Evolutionary conservation across 2,113 vertebrate genomes (phyloP).

Genomic region (Tupaia chinensis): DNA sequence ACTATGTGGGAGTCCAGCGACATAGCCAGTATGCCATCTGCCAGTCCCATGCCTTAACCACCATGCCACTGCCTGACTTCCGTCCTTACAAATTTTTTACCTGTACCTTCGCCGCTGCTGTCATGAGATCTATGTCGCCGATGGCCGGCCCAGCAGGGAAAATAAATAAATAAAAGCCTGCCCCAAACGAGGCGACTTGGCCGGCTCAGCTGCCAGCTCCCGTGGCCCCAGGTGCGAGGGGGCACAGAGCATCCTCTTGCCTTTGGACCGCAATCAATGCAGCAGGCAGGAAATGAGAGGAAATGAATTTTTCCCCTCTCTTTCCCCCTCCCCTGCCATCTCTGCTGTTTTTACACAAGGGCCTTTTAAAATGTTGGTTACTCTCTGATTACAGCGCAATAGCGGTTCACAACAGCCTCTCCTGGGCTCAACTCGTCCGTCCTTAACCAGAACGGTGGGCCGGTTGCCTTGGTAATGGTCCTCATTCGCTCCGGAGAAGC

Average conservation of each 20-base stretch:
- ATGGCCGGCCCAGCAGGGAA: background rate
- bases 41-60: too few relatives aligned
- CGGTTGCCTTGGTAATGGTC: slow-evolving; percentile 88
- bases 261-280: slow-evolving; percentile 82
- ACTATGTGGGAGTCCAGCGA: too few relatives aligned
- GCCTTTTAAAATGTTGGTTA: slow-evolving; percentile 88
- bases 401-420: slow-evolving; percentile 83
- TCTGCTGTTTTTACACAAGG: slow-evolving; percentile 86
- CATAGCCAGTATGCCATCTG: too few relatives aligned
- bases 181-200: background rate
- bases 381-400: slow-evolving; percentile 85
- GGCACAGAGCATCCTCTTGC: slow-evolving; percentile 69
- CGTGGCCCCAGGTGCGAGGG: slow-evolving; percentile 86
- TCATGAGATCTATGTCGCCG: background rate
- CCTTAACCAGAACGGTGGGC: slow-evolving; percentile 80
- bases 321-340: slow-evolving; percentile 52
- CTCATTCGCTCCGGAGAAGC: slow-evolving; percentile 78
- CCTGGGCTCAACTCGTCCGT: slow-evolving; percentile 82
- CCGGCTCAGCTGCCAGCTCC: background rate
- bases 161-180: background rate
- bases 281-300: slow-evolving; percentile 85
- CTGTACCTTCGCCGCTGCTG: fast-evolving
- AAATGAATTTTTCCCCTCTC: slow-evolving; percentile 85
- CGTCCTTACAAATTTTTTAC: background rate
- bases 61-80: too few relatives aligned